Evolutionary conservation across 2,797 vertebrate species (phyloP), one percentile per base, ranked within the genome.

Genomic region (Rachycentron canadum): DNA sequence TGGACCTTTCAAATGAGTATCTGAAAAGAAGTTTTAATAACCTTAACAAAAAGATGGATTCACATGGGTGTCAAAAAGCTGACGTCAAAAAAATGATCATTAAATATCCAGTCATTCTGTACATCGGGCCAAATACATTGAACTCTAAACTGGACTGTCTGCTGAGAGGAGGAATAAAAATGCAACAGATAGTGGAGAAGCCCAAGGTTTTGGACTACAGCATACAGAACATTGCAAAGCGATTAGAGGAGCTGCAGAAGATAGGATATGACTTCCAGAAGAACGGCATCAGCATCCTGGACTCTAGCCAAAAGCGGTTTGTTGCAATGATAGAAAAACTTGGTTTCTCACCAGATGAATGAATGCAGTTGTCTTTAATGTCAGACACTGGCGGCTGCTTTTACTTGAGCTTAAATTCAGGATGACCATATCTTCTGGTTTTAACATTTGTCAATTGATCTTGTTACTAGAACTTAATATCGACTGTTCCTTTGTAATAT

Each of bases 201-300:
- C 95, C 96, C 28, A 94, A 78, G 36, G 76, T 97, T 65, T 83
- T 96, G 74, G 94, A 94, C 14, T 92, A 87, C 88, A 96, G 96
- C 79, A 77, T 88, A 52, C 79, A 73, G 66, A 95, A 90, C 85
- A 88, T 97, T 36, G 88, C 63, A 43, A 90, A 25, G 55, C 93
- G 93, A 58, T 81, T 96, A n/a, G 75, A 84, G 47, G 78, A 92
- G 67, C 77, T 96, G 52, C 60, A 88, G 40, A 85, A 59, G 12
- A n/a, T 94, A 59, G 87, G 84, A 13, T 97, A 94, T 85, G 87
- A 96, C 81, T 96, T 96, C 47, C 28, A 87, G 69, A 88, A 80
- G 32, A 93, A 85, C 7, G 95, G 94, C 21, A 95, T 96, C 26
- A 23, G 12, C 41, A 75, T 95, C 78, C 64, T 97, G 34, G 88